phyloP scores from a whole-genome alignment of 2,888 invertebrate species.

The Calliphora vomitoria region DNA sequence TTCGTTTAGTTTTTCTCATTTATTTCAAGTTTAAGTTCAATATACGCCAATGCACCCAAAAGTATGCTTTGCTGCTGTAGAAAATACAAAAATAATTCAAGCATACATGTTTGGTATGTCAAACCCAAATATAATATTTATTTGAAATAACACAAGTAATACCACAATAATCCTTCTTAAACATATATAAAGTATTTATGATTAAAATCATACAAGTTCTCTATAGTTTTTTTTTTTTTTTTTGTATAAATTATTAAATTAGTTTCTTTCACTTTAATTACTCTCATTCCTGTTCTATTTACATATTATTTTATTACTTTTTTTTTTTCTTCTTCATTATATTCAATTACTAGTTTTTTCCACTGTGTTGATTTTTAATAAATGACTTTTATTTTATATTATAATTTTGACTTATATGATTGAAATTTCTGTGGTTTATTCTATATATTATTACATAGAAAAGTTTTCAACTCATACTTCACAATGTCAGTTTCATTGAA shows the following conservation, averaged over 20 bases:
- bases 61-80: background rate
- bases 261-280: constrained; percentile 12
- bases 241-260: background rate
- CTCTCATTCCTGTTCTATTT: background rate
- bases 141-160: too few species aligned
- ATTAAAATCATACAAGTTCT: background rate
- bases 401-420: constrained; percentile 18
- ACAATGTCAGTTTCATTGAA: constrained; percentile 49
- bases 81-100: background rate
- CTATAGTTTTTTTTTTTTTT: background rate
- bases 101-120: background rate
- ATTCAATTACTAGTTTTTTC: constrained; percentile 25
- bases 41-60: background rate
- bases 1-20: background rate
- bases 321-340: background rate
- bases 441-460: background rate
- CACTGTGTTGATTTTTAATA: constrained; percentile 57
- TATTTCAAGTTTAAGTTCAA: constrained; percentile 33
- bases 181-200: too few species aligned
- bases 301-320: background rate
- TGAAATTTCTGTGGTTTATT: constrained; percentile 25
- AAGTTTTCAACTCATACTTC: constrained; percentile 21
- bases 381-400: constrained; percentile 29
- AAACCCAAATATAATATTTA: too few species aligned
- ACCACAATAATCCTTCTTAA: too few species aligned